Evolutionary conservation across 2,797 vertebrate genomes (phyloP).

Genomic region (Macroramphosus scolopax): DNA sequence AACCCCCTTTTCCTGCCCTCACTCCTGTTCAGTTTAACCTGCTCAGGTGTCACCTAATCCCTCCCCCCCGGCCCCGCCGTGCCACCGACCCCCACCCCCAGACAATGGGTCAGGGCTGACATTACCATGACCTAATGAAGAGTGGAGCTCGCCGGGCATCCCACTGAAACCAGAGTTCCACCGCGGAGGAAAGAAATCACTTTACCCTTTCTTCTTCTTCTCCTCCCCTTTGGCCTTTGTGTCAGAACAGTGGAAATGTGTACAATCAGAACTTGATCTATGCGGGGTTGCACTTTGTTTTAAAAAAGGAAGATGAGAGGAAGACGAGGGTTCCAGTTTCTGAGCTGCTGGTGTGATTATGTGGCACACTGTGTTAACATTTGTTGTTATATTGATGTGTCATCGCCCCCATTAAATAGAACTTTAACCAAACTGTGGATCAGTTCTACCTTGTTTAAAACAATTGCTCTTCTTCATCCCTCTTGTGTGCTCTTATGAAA

Average conservation of each 20-base stretch:
- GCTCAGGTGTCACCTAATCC: constrained; percentile 78
- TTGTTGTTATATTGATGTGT: too few species aligned
- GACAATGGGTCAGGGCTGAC: constrained; percentile 74
- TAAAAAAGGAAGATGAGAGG: constrained; percentile 48
- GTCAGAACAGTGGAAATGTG: constrained; percentile 51
- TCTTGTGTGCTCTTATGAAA: too few species aligned
- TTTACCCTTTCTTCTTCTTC: constrained; percentile 46
- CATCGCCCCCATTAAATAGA: too few species aligned
- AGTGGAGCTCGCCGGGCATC: constrained; percentile 52
- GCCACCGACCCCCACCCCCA: constrained; percentile 67
- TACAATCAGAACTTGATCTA: constrained; percentile 65
- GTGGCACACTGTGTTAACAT: constrained; percentile 20
- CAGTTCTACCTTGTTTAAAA: too few species aligned
- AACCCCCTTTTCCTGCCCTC: constrained; percentile 27
- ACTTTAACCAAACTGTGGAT: too few species aligned
- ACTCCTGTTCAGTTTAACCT: constrained; percentile 73
- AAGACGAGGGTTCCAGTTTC: constrained; percentile 46
- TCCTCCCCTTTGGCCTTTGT: constrained; percentile 59
- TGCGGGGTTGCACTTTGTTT: constrained; percentile 49
- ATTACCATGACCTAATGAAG: constrained; percentile 74
- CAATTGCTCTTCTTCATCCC: too few species aligned
- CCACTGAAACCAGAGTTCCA: constrained; percentile 63
- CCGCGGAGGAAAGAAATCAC: constrained; percentile 48
- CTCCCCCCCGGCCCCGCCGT: constrained; percentile 57
- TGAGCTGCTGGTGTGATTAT: constrained; percentile 32